These are phyloP conservation scores for Dicranocentrus wangi DNA, from an alignment of 2,888 invertebrate genomes.

Conservation along the genomic window DNA sequence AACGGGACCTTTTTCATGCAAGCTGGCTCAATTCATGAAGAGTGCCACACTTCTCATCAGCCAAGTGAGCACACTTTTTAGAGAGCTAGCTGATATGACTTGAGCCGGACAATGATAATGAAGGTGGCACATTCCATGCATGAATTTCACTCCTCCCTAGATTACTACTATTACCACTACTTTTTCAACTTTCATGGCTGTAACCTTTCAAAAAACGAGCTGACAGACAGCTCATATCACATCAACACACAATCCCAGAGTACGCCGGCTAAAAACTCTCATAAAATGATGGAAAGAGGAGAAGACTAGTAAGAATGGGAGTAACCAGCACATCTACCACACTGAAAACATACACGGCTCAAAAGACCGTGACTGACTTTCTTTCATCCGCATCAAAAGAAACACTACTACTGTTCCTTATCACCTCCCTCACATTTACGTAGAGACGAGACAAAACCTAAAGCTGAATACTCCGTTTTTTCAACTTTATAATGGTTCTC, in stretches of 20 bases:
- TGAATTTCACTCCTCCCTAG: constrained; percentile 11
- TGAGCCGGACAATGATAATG: constrained; percentile 33
- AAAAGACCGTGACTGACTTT: not conserved
- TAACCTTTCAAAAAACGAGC: constrained; percentile 47
- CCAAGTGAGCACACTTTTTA: not conserved
- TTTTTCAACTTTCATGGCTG: constrained; percentile 18
- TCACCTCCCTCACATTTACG: constrained; percentile 46
- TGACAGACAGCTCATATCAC: not conserved
- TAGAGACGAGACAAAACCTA: constrained; percentile 1
- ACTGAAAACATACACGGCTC: constrained; percentile 3
- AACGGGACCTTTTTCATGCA: constrained; percentile 47
- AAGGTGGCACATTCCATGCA: constrained; percentile 21
- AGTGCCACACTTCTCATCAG: no score
- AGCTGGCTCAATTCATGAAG: constrained; percentile 21
- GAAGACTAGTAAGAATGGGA: no score
- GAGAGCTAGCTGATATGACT: constrained; percentile 35
- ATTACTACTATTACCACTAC: not conserved
- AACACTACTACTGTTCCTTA: constrained; percentile 33
- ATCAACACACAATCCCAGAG: constrained; percentile 7
- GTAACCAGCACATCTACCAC: not conserved
- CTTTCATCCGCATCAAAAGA: constrained; percentile 32
- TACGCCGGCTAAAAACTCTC: constrained; percentile 21
- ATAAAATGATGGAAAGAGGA: constrained; percentile 21
- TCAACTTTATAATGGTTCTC: constrained; percentile 48
- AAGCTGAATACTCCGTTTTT: constrained; percentile 27